Evolutionary conservation across 2,113 vertebrate species (phyloP), one percentile per base, ranked within the genome.

Genomic region (Oreochromis tanganicae): DNA sequence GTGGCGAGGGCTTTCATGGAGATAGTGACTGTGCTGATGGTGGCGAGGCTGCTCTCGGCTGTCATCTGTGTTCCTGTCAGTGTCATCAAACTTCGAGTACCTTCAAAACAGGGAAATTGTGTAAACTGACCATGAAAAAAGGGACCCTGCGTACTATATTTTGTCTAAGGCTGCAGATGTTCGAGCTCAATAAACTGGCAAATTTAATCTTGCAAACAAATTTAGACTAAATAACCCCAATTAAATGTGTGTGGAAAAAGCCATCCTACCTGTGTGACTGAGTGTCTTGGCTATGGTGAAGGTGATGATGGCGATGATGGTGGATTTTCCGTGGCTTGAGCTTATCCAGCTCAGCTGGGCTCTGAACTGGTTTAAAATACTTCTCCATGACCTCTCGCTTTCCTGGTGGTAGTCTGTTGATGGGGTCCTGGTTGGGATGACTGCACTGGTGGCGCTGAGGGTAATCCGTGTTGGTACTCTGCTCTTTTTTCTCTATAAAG

Each of bases 351-450:
- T 63, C 34, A 36, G 92, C 89, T 34, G 93, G 89, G 34, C 78
- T 89, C 24, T 91, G 92, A 71, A 97, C 91, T 2, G 96, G 96
- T 19, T 94, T 96, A 55, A 97, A 97, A 85, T 93, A 96, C 61
- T 95, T 97, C 81, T 97, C 96, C 95, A 96, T 94, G 27, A 93
- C 87, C 29, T 94, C 86, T 61, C 88, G 3, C 17, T 91, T 94
- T 9, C 57, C 95, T 48, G 88, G 88, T 19, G 87, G 89, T 9
- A 89, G 86, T 46, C 83, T 89, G 59, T 32, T 2, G 4, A 85
- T 80, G 66, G 73, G 4, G 56, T 68, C 68, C 78, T 78, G 73
- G 54, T 71, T 61, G 17, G 73, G 38, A 84, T 84, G 36, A 82
- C 29, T 82, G 3, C 43, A 81, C 82, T 63, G 14, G 5, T 19